phyloP scores from a whole-genome alignment of 1,140 invertebrate species.

The Protaetia brevitarsis region DNA sequence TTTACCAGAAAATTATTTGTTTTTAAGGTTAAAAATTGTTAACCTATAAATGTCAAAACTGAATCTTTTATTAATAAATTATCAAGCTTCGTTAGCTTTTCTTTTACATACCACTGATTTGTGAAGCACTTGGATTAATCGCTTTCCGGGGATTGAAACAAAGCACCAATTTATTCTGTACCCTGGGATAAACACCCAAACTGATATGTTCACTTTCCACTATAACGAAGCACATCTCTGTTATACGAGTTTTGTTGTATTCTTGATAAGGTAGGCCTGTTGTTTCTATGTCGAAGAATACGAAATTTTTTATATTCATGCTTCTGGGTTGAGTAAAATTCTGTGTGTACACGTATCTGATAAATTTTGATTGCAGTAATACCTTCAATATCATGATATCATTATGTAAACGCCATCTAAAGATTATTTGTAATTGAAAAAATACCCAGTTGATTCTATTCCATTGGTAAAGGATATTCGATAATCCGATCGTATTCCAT shows the following conservation, averaged over 20 bases:
- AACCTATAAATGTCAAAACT: constrained; percentile 16
- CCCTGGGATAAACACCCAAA: constrained; percentile 50
- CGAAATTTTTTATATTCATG: constrained; percentile 53
- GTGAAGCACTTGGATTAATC: constrained; percentile 50
- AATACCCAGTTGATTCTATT: no score
- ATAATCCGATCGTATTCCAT: no score
- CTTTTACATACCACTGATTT: constrained; percentile 53
- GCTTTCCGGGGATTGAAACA: constrained; percentile 58
- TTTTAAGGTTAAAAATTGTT: no score
- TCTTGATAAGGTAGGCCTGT: constrained; percentile 58
- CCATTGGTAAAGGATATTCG: no score
- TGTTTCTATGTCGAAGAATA: constrained; percentile 66
- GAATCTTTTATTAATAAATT: not conserved
- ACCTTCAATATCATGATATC: no score
- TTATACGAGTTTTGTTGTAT: constrained; percentile 57
- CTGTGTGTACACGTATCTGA: no score
- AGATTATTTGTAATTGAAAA: no score
- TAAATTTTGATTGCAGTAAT: no score
- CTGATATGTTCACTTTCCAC: constrained; percentile 51
- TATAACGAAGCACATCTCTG: constrained; percentile 58
- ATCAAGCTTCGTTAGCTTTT: no score
- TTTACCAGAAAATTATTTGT: not conserved
- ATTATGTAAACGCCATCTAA: no score
- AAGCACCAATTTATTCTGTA: constrained; percentile 61
- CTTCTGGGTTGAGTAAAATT: not conserved